Evolutionary conservation across 2,888 invertebrate genomes (phyloP), one percentile per base, ranked within the genome.

Genomic region (Eupeodes latifasciatus): DNA sequence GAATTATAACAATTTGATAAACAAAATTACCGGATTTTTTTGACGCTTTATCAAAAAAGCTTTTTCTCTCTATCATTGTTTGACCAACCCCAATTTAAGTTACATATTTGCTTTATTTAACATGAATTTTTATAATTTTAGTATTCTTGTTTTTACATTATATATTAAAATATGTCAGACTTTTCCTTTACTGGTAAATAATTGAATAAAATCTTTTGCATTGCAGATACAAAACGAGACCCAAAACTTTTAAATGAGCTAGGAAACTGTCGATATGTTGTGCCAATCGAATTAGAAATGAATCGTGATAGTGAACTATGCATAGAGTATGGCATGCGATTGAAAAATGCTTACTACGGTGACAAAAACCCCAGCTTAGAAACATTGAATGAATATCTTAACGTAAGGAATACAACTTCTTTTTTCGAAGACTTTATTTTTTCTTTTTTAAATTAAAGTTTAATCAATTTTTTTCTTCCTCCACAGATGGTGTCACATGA

Each of bases 401-500:
- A 92, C 90, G 93, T 93, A 89, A 82, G 91, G 27, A 27, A 27
- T 27, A 27, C 27, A 27, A 27, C 2, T 27, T 27, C 2, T 27
- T 27, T 27, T 27, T 27, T 3, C 27, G 1, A 27, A 27, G 2
- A 27, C 27, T 27, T 27, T 89, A 2, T 44, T 57, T 19, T 4
- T n/a, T 49, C 3, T 12, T 44, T n/a, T 27, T 27, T 47, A 12
- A n/a, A 69, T 59, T 1, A 6, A 7, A 61, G 10, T 16, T 2
- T 1, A 55, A 47, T 49, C 4, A 16, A 10, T 12, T 62, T 11
- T 5, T 16, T 10, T 11, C 9, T 2, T 34, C 19, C 19, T 27
- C 34, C 62, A 7, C 88, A 93, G 93, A 91, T 94, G 91, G 91
- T 93, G 12, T 92, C 93, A 4, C 93, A 93, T 83, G 93, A 93